Conservation (phyloP, 2,113 vertebrate species). For the Ginglymostoma cirratum region DNA sequence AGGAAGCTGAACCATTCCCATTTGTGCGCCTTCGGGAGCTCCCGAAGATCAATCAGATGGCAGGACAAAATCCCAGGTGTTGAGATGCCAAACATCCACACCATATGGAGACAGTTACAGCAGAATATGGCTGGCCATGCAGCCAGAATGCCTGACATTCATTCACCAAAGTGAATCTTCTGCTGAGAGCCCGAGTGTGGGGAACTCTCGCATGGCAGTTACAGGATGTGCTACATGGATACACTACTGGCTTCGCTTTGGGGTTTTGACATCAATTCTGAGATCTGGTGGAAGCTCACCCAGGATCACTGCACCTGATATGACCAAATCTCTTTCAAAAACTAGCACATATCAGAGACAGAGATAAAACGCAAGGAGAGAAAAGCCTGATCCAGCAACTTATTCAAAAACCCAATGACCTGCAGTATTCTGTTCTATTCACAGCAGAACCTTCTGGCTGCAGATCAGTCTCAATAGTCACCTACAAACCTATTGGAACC, state of each 20-base stretch:
- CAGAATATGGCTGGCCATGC: no score
- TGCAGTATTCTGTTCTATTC: not conserved
- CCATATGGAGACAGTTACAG: no score
- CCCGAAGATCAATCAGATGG: no score
- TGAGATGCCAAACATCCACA: no score
- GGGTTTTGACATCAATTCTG: not conserved
- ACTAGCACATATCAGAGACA: no score
- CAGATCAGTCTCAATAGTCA: not conserved
- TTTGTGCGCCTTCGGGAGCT: no score
- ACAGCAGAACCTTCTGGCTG: not conserved
- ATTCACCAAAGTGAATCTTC: no score
- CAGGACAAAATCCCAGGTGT: no score
- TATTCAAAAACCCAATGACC: not conserved
- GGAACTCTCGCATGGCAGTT: no score
- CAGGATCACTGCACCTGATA: not conserved
- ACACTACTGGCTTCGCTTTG: not conserved
- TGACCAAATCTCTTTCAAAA: not conserved
- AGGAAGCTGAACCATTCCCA: no score
- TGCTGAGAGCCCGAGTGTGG: no score
- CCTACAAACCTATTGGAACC: not conserved
- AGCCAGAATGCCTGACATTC: no score
- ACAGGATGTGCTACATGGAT: not conserved
- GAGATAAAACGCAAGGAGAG: not conserved
- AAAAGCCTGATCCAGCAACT: not conserved
- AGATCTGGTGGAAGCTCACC: not conserved